These are phyloP conservation scores for Drosophila buzzatii DNA, from an alignment of 2,888 invertebrate genomes.

Conservation along the genomic window DNA sequence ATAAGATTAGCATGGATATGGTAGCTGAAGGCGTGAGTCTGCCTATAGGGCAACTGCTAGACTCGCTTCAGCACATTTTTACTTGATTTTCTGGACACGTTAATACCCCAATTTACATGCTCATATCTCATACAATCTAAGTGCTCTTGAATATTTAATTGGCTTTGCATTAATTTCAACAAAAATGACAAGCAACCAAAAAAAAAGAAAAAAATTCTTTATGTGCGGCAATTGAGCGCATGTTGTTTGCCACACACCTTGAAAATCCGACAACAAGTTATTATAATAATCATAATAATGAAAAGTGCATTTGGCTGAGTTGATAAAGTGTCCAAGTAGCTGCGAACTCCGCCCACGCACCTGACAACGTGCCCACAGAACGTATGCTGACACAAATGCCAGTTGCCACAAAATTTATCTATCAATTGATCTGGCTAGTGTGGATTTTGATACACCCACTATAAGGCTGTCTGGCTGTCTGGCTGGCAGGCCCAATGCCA, in stretches of 20 bases:
- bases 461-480: slow-evolving; percentile 3
- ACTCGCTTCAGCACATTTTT: background rate
- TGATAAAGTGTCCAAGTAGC: slow-evolving; percentile 77
- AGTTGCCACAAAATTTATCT: slow-evolving; percentile 77
- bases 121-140: slow-evolving; percentile 22
- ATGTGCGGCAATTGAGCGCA: slow-evolving; percentile 36
- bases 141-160: slow-evolving; percentile 21
- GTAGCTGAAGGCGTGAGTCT: background rate
- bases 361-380: slow-evolving; percentile 59
- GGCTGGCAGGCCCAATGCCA: slow-evolving; percentile 59
- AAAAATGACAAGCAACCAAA: slow-evolving; percentile 13
- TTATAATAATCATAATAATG: slow-evolving; percentile 18
- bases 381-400: slow-evolving; percentile 71
- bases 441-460: slow-evolving; percentile 65
- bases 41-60: background rate
- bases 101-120: slow-evolving; percentile 21
- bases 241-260: slow-evolving; percentile 71
- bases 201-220: slow-evolving; percentile 14
- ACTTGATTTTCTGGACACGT: background rate
- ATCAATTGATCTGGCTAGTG: slow-evolving; percentile 77
- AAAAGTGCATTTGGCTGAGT: slow-evolving; percentile 48
- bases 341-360: slow-evolving; percentile 72
- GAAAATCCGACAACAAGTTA: slow-evolving; percentile 43
- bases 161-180: slow-evolving; percentile 23
- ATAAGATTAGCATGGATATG: background rate